These are phyloP conservation scores for Metalampra italica DNA, from an alignment of 2,888 invertebrate genomes.

Conservation along the genomic window DNA sequence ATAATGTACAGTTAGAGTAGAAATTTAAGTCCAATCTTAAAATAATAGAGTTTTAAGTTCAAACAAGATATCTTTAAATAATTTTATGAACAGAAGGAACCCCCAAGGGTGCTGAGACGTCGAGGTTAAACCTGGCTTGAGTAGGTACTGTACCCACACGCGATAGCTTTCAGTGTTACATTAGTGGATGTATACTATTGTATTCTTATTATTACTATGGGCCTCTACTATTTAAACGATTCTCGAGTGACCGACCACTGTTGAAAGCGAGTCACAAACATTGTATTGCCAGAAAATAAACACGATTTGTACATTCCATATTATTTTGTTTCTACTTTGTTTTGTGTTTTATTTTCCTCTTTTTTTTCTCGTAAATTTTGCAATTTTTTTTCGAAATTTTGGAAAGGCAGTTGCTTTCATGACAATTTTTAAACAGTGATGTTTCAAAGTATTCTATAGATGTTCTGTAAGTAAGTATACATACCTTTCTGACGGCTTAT, in stretches of 20 bases:
- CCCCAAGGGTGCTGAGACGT: constrained; percentile 69
- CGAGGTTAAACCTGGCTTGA: constrained; percentile 64
- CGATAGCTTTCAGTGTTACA: constrained; percentile 62
- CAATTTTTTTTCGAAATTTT: constrained; percentile 39
- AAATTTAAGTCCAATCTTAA: constrained; percentile 63
- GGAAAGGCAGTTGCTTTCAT: constrained; percentile 53
- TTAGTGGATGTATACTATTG: constrained; percentile 57
- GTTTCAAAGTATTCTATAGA: constrained; percentile 50
- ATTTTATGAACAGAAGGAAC: constrained; percentile 68
- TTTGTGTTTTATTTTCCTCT: constrained; percentile 73
- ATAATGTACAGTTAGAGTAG: constrained; percentile 79
- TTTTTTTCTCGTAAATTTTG: constrained; percentile 48
- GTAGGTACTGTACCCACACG: constrained; percentile 53
- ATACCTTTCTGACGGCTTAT: constrained; percentile 66
- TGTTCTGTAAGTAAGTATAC: constrained; percentile 33
- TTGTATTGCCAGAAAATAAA: constrained; percentile 82
- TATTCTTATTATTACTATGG: constrained; percentile 47
- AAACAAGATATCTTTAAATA: constrained; percentile 70
- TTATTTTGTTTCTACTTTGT: constrained; percentile 82
- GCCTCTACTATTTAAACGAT: constrained; percentile 39
- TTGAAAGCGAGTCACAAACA: constrained; percentile 64
- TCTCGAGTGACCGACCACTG: constrained; percentile 48
- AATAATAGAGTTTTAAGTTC: constrained; percentile 72
- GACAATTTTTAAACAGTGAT: constrained; percentile 46
- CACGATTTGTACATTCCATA: constrained; percentile 91